Conservation (phyloP, 2,797 vertebrate genomes). For the Varecia variegata region DNA sequence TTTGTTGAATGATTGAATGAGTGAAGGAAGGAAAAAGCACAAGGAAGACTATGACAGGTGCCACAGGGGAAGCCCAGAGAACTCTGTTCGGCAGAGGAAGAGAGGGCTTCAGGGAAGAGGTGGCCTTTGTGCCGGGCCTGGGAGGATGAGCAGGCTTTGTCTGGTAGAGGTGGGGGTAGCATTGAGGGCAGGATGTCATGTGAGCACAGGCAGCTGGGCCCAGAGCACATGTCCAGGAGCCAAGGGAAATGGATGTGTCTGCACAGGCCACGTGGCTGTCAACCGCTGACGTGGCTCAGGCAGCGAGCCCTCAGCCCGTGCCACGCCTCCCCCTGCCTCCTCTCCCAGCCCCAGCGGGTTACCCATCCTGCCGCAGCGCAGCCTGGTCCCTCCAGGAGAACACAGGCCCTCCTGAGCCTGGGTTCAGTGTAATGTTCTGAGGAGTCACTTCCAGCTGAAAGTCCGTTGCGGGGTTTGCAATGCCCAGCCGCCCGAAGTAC, state of each 20-base stretch:
- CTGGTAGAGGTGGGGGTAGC: neutral
- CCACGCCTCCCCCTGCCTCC: neutral
- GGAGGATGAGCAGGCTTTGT: neutral
- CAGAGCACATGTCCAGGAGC: neutral
- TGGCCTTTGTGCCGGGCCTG: neutral
- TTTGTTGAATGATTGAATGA: neutral
- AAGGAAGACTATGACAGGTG: neutral
- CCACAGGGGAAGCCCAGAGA: neutral
- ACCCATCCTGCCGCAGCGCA: slow-evolving; percentile 84
- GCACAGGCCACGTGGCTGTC: neutral
- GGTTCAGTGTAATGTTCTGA: slow-evolving; percentile 85
- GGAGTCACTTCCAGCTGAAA: slow-evolving; percentile 91
- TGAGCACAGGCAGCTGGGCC: neutral
- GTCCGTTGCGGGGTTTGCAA: slow-evolving; percentile 84
- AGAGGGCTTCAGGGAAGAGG: neutral
- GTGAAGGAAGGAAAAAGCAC: neutral
- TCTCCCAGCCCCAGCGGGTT: neutral
- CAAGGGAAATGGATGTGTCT: neutral
- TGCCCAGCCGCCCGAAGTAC: slow-evolving; percentile 92
- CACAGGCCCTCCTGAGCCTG: slow-evolving; percentile 79
- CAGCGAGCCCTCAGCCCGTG: neutral
- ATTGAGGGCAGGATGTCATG: neutral
- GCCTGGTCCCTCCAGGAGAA: slow-evolving; percentile 88
- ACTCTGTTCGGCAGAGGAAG: neutral
- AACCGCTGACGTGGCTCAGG: neutral